Conservation (phyloP, 37 sponge, comb jelly and placozoan species). For the Beroe forskalii region DNA sequence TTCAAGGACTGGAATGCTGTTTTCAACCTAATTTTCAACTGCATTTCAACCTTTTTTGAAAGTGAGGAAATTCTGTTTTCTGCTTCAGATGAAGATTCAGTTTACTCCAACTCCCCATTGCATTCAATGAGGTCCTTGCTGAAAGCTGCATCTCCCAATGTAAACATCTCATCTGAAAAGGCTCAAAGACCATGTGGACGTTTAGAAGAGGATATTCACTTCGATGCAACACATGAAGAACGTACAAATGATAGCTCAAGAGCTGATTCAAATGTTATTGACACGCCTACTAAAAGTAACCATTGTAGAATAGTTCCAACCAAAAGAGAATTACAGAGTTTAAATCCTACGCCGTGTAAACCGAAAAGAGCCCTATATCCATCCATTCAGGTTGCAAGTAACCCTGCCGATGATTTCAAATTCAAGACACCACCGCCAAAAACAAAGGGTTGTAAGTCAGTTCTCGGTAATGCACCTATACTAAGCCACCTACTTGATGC, state of each 20-base stretch:
- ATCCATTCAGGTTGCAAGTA: not conserved
- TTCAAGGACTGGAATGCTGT: conserved; percentile 43
- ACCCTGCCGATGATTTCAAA: not conserved
- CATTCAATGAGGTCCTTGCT: conserved; percentile 19
- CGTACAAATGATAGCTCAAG: not conserved
- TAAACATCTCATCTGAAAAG: conserved; percentile 9
- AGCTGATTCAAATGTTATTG: not conserved
- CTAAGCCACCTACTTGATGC: not conserved
- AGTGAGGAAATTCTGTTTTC: not conserved
- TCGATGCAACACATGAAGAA: not conserved
- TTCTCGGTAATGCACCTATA: not conserved
- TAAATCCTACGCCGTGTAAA: not conserved
- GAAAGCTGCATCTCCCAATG: conserved; percentile 1
- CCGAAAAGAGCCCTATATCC: not conserved
- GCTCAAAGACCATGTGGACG: not conserved
- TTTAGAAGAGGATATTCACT: not conserved
- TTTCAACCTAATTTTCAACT: not conserved
- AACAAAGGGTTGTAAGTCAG: not conserved
- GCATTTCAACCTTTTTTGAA: conserved; percentile 11
- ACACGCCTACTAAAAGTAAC: not conserved
- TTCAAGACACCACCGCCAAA: conserved; percentile 7
- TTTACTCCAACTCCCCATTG: not conserved
- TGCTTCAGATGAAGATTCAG: not conserved
- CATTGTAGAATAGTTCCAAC: not conserved
- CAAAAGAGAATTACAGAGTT: not conserved